Percentiles rank a stretch among this genome's conserved stretches.
phyloP scores from a whole-genome alignment of 1,140 invertebrate genomes.

The Matsumurasca onukii region DNA sequence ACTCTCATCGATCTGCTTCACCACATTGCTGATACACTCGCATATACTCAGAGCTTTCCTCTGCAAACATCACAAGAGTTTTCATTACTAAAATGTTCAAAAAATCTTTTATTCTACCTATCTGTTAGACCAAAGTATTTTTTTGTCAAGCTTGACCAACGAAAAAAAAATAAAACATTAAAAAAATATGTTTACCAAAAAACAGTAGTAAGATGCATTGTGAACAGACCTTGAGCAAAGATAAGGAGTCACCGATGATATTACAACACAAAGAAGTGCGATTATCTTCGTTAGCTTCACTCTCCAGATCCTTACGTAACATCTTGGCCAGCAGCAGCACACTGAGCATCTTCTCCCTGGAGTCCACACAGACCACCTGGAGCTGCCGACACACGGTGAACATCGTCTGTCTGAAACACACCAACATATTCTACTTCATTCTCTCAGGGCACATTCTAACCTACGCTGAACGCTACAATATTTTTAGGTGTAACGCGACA shows the following conservation, averaged over 20 bases:
- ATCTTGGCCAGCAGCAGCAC: conserved; percentile 76
- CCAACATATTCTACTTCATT: too few relatives aligned
- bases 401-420: conserved; percentile 57
- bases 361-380: conserved; percentile 74
- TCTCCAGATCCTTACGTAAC: conserved; percentile 68
- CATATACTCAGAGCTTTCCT: conserved; percentile 61
- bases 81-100: conserved; percentile 30
- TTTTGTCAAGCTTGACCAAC: not conserved
- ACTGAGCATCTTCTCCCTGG: conserved; percentile 76
- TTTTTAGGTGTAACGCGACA: too few relatives aligned
- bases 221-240: conserved; percentile 64
- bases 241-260: conserved; percentile 61
- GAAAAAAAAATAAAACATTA: too few relatives aligned
- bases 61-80: conserved; percentile 51
- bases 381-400: conserved; percentile 73
- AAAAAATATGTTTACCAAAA: not conserved
- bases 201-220: conserved; percentile 37
- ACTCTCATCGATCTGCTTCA: conserved; percentile 61
- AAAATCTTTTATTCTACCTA: not conserved
- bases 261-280: conserved; percentile 40
- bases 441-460: too few relatives aligned
- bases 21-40: conserved; percentile 59
- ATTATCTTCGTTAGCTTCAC: conserved; percentile 48
- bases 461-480: too few relatives aligned
- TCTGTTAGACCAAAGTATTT: conserved; percentile 1